Base-by-base conservation (phyloP, 2,113 vertebrate species). In the Sinocyclocheilus grahami region DNA sequence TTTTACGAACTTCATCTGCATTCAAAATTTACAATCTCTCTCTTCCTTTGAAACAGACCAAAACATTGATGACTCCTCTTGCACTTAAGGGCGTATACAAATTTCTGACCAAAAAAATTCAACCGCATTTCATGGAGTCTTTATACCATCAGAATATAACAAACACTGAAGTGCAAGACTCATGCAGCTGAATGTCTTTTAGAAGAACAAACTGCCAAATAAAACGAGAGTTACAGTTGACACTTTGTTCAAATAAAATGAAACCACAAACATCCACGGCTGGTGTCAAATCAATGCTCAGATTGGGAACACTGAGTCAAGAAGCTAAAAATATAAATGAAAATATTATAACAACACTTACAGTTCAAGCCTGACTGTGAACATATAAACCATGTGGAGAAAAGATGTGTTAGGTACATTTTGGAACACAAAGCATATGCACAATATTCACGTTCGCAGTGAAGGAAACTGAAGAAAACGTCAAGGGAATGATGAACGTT, bases 121-220 rank as follows among this genome's bases (percentile, higher is more conserved):
- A 77, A 77, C n/a, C 51, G 7, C 74, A 67, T 82, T 82, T 82
- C 71, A 76, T 30, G 14, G 74, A 74, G 74, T 76, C 53, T 69
- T 62, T 79, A 42, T 67, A 67, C 53, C 37, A 62, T 30, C 2
- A 60, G 13, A 79, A 80, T 39, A 14, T 30, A 48, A 82, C 37
- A 62, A 58, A 88, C n/a, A 81, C 62, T 30, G 14, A 77, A 69
- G 72, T 78, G 79, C 16, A 62, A 85, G 33, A 8, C 13, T 74
- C 87, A 88, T 88, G 87, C 86, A 78, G 16, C 80, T 16, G 48
- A 30, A 33, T 76, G 48, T 83, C 42, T 77, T 86, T 78, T 67
- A 39, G 63, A 72, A 78, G 60, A 69, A 72, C 42, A 27, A 72
- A 79, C 24, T 60, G 16, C 39, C 65, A 72, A 84, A 79, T 13